Conservation (phyloP, 2,113 vertebrate species). For the Sorex fumeus region DNA sequence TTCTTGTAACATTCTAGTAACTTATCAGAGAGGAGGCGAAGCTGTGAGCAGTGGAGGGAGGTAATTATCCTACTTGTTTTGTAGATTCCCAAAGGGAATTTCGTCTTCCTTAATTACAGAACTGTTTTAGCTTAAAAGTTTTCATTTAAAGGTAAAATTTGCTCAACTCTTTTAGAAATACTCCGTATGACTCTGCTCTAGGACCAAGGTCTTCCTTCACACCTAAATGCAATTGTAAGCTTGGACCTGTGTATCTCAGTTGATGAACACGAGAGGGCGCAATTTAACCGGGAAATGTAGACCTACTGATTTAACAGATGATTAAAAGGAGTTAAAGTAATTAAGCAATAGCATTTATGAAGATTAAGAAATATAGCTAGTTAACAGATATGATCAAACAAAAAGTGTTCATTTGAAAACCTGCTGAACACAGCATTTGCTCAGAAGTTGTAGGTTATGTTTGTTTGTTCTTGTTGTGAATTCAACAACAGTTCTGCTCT, state of each 20-base stretch:
- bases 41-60: constrained; percentile 98
- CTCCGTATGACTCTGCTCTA: neutral
- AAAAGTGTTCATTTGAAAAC: constrained; percentile 75
- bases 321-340: constrained; percentile 86
- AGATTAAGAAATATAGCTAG: constrained; percentile 86
- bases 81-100: constrained; percentile 60
- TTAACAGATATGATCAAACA: constrained; percentile 81
- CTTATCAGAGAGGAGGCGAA: constrained; percentile 99
- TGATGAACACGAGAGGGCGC: constrained; percentile 90
- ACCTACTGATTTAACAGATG: constrained; percentile 65
- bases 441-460: constrained; percentile 70
- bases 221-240: constrained; percentile 21
- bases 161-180: constrained; percentile 27
- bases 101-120: neutral
- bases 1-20: constrained; percentile 91
- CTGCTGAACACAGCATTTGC: constrained; percentile 56
- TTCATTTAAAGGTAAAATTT: constrained; percentile 22
- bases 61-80: constrained; percentile 90
- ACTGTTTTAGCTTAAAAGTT: constrained; percentile 22
- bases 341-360: constrained; percentile 85
- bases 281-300: constrained; percentile 83
- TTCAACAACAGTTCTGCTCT: constrained; percentile 16
- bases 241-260: constrained; percentile 59
- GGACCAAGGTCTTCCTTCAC: neutral
- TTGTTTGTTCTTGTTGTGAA: constrained; percentile 51